phyloP scores from a whole-genome alignment of 2,113 vertebrate species.

The Rhombomys opimus region DNA sequence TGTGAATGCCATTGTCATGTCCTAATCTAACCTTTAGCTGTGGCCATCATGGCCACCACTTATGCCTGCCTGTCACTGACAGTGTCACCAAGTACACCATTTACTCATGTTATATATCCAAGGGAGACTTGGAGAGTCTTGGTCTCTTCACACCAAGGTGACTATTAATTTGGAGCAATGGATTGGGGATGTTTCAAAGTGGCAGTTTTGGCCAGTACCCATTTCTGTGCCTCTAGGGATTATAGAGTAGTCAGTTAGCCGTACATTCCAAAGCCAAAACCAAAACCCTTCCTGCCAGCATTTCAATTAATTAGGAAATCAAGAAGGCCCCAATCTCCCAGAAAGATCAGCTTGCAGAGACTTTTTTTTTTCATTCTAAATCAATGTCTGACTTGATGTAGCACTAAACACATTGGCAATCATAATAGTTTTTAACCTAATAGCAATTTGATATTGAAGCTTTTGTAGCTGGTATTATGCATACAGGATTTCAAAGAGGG shows the following conservation, averaged over 20 bases:
- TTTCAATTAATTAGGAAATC: constrained; percentile 72
- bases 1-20: not conserved
- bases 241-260: constrained; percentile 39
- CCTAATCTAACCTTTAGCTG: not conserved
- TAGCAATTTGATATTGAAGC: constrained; percentile 45
- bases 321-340: constrained; percentile 64
- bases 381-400: constrained; percentile 39
- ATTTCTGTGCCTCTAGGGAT: constrained; percentile 31
- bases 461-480: constrained; percentile 10
- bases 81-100: not conserved
- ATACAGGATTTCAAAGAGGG: constrained; percentile 36
- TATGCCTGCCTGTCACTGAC: not conserved
- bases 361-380: not conserved
- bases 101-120: not conserved
- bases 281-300: constrained; percentile 51
- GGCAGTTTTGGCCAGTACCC: constrained; percentile 33
- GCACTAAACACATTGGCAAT: constrained; percentile 14
- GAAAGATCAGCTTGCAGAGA: constrained; percentile 56
- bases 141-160: not conserved
- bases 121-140: not conserved
- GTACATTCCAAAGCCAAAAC: constrained; percentile 43
- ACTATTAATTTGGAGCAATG: constrained; percentile 24
- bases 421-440: constrained; percentile 35
- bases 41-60: not conserved
- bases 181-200: constrained; percentile 49